Evolutionary conservation across 2,888 invertebrate species (phyloP).

Genomic region (Ochropleura plecta): DNA sequence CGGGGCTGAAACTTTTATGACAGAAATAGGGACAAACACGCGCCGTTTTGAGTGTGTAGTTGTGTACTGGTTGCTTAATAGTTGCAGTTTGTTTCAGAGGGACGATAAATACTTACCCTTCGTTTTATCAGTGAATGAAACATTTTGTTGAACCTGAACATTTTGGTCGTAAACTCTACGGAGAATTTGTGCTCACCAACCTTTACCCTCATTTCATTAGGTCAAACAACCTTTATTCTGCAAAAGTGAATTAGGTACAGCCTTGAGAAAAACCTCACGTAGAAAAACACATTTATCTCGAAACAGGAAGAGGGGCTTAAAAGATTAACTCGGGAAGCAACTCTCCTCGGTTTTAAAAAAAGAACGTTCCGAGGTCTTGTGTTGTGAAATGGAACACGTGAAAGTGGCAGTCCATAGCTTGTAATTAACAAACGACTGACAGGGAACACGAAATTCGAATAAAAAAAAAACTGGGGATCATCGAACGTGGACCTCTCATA

Average conservation of each 20-base stretch:
- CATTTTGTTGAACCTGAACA: slow-evolving; percentile 23
- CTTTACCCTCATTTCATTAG: slow-evolving; percentile 48
- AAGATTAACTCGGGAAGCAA: slow-evolving; percentile 64
- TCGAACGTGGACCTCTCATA: slow-evolving; percentile 70
- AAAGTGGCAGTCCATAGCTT: slow-evolving; percentile 30
- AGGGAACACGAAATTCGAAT: slow-evolving; percentile 67
- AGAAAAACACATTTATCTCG: slow-evolving; percentile 65
- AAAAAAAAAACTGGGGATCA: slow-evolving; percentile 66
- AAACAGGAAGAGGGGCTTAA: slow-evolving; percentile 60
- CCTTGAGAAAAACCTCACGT: slow-evolving; percentile 62
- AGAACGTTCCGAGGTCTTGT: slow-evolving; percentile 38
- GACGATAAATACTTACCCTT: slow-evolving; percentile 33
- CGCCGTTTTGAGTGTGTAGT: slow-evolving; percentile 48
- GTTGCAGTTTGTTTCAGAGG: slow-evolving; percentile 48
- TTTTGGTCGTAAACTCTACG: slow-evolving; percentile 17
- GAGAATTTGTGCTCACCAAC: slow-evolving; percentile 17
- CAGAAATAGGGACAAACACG: slow-evolving; percentile 59
- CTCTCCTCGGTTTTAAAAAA: slow-evolving; percentile 54
- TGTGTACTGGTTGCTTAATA: slow-evolving; percentile 41
- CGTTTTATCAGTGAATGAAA: slow-evolving; percentile 35
- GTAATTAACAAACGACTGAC: slow-evolving; percentile 62
- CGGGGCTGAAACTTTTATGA: slow-evolving; percentile 57
- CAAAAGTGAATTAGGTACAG: slow-evolving; percentile 60
- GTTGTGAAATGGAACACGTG: slow-evolving; percentile 46
- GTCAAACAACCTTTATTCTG: slow-evolving; percentile 52